These are phyloP conservation scores for Meandrusa payeni DNA, from an alignment of 2,888 invertebrate species.

Conservation along the genomic window DNA sequence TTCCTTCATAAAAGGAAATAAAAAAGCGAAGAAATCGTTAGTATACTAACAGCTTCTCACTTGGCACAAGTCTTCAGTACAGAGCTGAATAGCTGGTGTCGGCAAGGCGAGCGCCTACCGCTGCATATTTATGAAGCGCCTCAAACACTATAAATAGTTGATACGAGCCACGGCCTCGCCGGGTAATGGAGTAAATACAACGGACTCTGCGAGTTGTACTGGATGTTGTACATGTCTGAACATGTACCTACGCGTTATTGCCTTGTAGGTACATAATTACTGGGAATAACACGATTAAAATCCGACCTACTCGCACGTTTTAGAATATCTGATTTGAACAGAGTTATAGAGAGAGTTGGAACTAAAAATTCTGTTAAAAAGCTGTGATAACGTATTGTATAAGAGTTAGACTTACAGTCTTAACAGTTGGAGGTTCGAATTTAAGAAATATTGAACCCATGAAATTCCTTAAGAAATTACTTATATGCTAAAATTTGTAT, in stretches of 20 bases:
- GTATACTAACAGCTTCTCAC: conserved; percentile 34
- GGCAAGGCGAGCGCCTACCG: conserved; percentile 79
- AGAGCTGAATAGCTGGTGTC: conserved; percentile 78
- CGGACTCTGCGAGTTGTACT: conserved; percentile 55
- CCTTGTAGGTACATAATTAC: background rate
- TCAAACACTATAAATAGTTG: conserved; percentile 81
- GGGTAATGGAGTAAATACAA: conserved; percentile 77
- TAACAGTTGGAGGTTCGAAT: too few relatives aligned
- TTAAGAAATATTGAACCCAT: too few relatives aligned
- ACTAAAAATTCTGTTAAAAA: too few relatives aligned
- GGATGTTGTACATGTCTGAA: conserved; percentile 35
- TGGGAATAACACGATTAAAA: background rate
- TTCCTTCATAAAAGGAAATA: too few relatives aligned
- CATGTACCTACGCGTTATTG: conserved; percentile 6
- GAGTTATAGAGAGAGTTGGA: too few relatives aligned
- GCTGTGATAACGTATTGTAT: too few relatives aligned
- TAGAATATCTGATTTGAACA: too few relatives aligned
- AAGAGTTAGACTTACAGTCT: too few relatives aligned
- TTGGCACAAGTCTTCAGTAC: conserved; percentile 36
- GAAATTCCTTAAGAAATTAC: too few relatives aligned
- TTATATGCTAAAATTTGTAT: too few relatives aligned
- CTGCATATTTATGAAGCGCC: conserved; percentile 81
- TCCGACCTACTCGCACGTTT: too few relatives aligned
- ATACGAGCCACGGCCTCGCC: conserved; percentile 67
- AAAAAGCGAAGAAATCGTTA: conserved; percentile 13